Conservation (phyloP, 2,888 invertebrate genomes). For the Synanthedon vespiformis region DNA sequence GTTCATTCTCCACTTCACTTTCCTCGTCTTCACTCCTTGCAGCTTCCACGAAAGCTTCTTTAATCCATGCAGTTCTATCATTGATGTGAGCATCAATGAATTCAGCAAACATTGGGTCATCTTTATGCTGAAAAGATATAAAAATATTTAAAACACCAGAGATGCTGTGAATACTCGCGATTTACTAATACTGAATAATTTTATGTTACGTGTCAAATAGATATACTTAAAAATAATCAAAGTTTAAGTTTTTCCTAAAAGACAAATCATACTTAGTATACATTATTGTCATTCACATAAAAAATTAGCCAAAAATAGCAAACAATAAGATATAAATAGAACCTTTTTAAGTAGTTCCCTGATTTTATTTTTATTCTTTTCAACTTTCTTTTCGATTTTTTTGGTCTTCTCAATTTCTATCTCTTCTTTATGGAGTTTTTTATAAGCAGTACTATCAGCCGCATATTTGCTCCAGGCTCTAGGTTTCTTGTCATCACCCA, state of each 20-base stretch:
- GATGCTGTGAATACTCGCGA: not conserved
- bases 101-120: conserved; percentile 90
- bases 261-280: too few relatives aligned
- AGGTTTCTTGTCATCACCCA: conserved; percentile 81
- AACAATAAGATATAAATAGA: conserved; percentile 6
- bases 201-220: too few relatives aligned
- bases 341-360: conserved; percentile 77
- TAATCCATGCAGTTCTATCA: conserved; percentile 51
- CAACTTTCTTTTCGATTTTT: conserved; percentile 37
- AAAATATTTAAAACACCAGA: not conserved
- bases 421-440: conserved; percentile 58
- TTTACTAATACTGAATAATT: too few relatives aligned
- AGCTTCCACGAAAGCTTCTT: conserved; percentile 41
- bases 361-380: conserved; percentile 67
- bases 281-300: too few relatives aligned
- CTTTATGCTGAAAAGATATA: conserved; percentile 73
- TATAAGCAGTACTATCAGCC: conserved; percentile 77
- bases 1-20: conserved; percentile 39
- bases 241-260: too few relatives aligned
- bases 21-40: conserved; percentile 42
- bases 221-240: too few relatives aligned
- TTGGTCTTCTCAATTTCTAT: conserved; percentile 20
- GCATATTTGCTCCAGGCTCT: conserved; percentile 95
- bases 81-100: conserved; percentile 86
- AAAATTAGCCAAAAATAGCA: too few relatives aligned